phyloP scores from a whole-genome alignment of 2,113 vertebrate species.

The Python bivittatus region DNA sequence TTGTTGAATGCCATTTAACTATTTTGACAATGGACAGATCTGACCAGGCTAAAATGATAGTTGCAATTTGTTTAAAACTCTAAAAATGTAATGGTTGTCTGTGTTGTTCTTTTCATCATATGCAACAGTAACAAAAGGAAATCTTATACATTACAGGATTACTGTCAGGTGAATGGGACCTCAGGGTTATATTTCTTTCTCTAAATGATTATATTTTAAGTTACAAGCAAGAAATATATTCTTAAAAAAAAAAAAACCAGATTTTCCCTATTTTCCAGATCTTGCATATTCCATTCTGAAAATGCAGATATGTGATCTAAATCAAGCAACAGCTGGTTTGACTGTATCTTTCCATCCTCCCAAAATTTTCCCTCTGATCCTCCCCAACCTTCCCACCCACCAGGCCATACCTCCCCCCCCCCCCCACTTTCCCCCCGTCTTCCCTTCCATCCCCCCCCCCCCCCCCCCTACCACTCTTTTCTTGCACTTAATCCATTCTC shows the following conservation, averaged over 20 bases:
- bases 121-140: not conserved
- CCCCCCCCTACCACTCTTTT: no score
- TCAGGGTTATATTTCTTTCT: not conserved
- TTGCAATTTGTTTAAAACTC: not conserved
- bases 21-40: not conserved
- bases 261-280: not conserved
- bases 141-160: not conserved
- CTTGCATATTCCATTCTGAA: not conserved
- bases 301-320: not conserved
- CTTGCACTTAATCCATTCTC: no score
- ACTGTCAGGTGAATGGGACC: not conserved
- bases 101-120: not conserved
- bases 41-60: not conserved
- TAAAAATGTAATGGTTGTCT: not conserved
- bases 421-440: no score
- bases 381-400: no score
- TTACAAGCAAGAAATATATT: not conserved
- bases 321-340: not conserved
- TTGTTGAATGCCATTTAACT: not conserved
- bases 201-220: not conserved
- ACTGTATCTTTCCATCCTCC: no score
- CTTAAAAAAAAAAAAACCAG: not conserved
- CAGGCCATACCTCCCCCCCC: no score
- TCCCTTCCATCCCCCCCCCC: no score
- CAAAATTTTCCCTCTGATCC: no score